These are phyloP conservation scores for Mizuhopecten yessoensis DNA, from an alignment of 1,140 invertebrate species.

Conservation along the genomic window DNA sequence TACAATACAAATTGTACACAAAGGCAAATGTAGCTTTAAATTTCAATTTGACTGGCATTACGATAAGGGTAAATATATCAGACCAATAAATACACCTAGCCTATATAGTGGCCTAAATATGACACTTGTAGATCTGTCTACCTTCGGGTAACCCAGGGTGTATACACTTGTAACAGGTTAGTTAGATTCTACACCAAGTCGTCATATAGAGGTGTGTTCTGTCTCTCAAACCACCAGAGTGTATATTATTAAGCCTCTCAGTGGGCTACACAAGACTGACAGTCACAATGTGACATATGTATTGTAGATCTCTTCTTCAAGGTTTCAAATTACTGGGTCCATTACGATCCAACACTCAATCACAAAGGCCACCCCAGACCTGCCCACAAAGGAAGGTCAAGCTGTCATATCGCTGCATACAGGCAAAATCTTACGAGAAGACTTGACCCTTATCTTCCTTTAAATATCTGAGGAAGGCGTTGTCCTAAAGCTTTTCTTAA, in stretches of 20 bases:
- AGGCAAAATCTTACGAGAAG: not conserved
- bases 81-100: not conserved
- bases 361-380: not conserved
- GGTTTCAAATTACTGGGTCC: not conserved
- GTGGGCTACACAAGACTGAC: not conserved
- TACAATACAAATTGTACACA: conserved; percentile 35
- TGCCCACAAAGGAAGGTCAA: not conserved
- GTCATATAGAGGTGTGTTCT: not conserved
- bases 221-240: not conserved
- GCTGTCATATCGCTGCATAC: not conserved
- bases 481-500: not conserved
- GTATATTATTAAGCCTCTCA: too few relatives aligned
- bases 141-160: not conserved
- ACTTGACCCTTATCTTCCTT: not conserved
- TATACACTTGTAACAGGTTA: not conserved
- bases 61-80: not conserved
- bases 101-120: not conserved
- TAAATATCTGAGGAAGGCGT: not conserved
- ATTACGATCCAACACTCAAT: not conserved
- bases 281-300: conserved; percentile 12
- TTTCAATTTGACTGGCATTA: conserved; percentile 34
- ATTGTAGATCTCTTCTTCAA: conserved; percentile 33
- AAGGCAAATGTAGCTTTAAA: conserved; percentile 1
- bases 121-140: not conserved
- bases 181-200: not conserved